Conservation (phyloP, 2,797 vertebrate species). For the Todus mexicanus region DNA sequence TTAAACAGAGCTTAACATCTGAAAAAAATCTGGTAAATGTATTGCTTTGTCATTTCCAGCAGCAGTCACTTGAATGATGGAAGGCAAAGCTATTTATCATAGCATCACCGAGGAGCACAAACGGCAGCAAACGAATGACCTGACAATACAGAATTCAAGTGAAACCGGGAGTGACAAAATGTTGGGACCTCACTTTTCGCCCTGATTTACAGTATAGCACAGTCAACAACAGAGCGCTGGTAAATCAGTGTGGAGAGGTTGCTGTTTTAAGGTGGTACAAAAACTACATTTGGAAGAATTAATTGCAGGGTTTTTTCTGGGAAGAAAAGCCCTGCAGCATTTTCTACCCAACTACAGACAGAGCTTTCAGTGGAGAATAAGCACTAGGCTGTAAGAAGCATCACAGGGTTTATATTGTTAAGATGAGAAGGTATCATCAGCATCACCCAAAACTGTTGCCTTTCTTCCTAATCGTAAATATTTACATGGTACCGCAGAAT, state of each 20-base stretch:
- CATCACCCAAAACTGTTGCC: neutral
- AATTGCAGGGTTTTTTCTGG: neutral
- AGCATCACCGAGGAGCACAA: neutral
- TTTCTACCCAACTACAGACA: neutral
- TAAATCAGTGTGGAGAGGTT: accelerated
- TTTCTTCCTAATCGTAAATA: neutral
- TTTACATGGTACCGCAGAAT: neutral
- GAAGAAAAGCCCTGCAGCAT: neutral
- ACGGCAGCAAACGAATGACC: neutral
- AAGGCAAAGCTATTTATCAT: neutral
- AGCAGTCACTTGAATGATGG: neutral
- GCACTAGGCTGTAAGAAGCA: neutral
- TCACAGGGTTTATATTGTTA: neutral
- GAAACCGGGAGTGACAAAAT: neutral
- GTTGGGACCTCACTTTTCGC: neutral
- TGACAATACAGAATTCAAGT: neutral
- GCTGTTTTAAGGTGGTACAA: neutral
- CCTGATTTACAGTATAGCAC: neutral
- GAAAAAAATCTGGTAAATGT: neutral
- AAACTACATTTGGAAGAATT: neutral
- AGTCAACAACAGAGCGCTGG: neutral
- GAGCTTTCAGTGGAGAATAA: neutral
- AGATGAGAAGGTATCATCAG: neutral
- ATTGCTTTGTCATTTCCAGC: neutral
- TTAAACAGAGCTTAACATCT: neutral